phyloP scores from a whole-genome alignment of 2,888 invertebrate genomes.

The Rotaria macrura region DNA sequence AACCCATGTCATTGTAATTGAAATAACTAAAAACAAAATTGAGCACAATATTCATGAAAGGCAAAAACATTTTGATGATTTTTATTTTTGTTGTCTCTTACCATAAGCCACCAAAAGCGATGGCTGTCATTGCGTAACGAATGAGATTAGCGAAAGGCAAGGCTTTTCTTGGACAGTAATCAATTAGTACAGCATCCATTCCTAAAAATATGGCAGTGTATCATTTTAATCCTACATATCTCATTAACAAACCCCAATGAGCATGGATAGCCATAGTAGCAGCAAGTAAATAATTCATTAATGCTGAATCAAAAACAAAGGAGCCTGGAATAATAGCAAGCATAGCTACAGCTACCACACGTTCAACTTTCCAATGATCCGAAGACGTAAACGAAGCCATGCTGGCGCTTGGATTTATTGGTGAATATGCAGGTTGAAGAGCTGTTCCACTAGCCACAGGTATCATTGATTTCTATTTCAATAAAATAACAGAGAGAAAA shows the following conservation, averaged over 20 bases:
- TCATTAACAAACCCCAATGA: slow-evolving; percentile 29
- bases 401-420: background rate
- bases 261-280: slow-evolving; percentile 28
- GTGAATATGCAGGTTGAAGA: background rate
- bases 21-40: slow-evolving; percentile 8
- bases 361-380: slow-evolving; percentile 29
- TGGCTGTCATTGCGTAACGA: slow-evolving; percentile 6
- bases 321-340: slow-evolving; percentile 28
- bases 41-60: background rate
- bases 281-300: slow-evolving; percentile 27
- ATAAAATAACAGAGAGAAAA: background rate
- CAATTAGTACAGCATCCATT: background rate
- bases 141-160: background rate
- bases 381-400: background rate
- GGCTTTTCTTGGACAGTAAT: slow-evolving; percentile 9
- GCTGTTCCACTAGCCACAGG: background rate
- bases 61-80: too few relatives aligned
- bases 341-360: slow-evolving; percentile 25
- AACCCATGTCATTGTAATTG: slow-evolving; percentile 29
- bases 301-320: slow-evolving; percentile 18
- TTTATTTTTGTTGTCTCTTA: background rate
- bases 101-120: slow-evolving; percentile 29
- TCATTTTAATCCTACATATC: background rate
- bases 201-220: background rate
- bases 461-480: background rate